Base-by-base conservation (phyloP, 2,888 invertebrate genomes). In the Stramonita haemastoma region DNA sequence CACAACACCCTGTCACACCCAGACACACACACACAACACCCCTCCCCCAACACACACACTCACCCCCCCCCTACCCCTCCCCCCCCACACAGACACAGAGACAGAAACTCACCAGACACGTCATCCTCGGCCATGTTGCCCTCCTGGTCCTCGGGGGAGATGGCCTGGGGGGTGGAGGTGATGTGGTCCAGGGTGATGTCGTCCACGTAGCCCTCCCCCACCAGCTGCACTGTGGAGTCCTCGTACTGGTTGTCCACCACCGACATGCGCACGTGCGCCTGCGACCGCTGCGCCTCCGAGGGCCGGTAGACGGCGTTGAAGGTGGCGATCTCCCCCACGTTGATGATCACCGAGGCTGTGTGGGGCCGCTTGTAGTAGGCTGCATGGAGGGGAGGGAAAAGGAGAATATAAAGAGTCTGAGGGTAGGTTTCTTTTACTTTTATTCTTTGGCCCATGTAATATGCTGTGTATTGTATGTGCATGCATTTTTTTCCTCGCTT, bases 181-280 rank as follows among this genome's bases (percentile, higher is more conserved):
- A 97, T 95, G 92, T 96, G 95, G 86, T 96, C 96, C 17, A 97
- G 91, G 1, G 96, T 96, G 79, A 97, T 94, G 88, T 96, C 96
- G 93, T 96, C 96, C 83, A 94, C 93, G 91, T 96, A 97, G 36
- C 96, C 96, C 91, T 97, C 96, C 0, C 96, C 97, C 1, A 95
- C 95, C 91, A 96, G 92, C 92, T 96, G 95, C n/a, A 97, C 94
- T 60, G 95, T 95, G n/a, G 96, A 94, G 90, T 96, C 96, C 92
- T 97, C 97, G 92, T 97, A 97, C 84, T 97, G 97, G 95, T 97
- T 97, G 92, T 97, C 96, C 22, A 96, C 94, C 6, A 97, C 96
- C 73, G 96, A 95, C 46, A 97, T 91, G 66, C 96, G 96, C 79
- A 97, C 92, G 86, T 95, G 94, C 22, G 93, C 96, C 91, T 95